phyloP scores from a whole-genome alignment of 1,140 invertebrate genomes.

The Drosophila sucinea region DNA sequence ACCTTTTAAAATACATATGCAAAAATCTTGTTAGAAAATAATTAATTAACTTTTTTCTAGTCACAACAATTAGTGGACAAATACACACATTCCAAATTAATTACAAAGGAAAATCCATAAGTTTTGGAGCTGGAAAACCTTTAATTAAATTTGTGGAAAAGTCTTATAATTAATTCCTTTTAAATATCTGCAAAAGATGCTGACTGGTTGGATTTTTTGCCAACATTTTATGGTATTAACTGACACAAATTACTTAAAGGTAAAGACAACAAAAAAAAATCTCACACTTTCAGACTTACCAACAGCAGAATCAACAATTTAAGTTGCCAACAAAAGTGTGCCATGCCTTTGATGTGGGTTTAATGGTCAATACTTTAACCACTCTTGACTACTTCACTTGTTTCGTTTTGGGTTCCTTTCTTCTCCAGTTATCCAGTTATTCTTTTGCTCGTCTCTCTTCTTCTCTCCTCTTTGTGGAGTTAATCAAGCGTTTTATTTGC shows the following conservation, averaged over 20 bases:
- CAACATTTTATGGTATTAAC: not conserved
- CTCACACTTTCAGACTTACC: slow-evolving; percentile 57
- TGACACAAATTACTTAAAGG: not conserved
- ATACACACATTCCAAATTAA: no score
- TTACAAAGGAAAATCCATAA: no score
- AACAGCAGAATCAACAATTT: slow-evolving; percentile 70
- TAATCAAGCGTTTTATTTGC: slow-evolving; percentile 50
- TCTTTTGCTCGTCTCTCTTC: slow-evolving; percentile 8
- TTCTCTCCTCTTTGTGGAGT: slow-evolving; percentile 20
- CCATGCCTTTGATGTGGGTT: slow-evolving; percentile 55
- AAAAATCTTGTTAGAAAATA: no score
- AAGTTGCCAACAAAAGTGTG: slow-evolving; percentile 78
- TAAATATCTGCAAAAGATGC: no score
- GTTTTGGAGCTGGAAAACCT: no score
- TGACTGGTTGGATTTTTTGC: no score
- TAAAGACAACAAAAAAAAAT: not conserved
- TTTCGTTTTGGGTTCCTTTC: not conserved
- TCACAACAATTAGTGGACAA: no score
- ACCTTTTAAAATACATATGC: no score
- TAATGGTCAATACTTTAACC: slow-evolving; percentile 6
- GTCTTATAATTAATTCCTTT: no score
- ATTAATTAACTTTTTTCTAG: no score
- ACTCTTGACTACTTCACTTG: slow-evolving; percentile 18
- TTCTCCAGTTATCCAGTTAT: slow-evolving; percentile 33
- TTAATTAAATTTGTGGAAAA: no score